Evolutionary conservation across 2,113 vertebrate genomes (phyloP).

Genomic region (Dicaeum eximium): DNA sequence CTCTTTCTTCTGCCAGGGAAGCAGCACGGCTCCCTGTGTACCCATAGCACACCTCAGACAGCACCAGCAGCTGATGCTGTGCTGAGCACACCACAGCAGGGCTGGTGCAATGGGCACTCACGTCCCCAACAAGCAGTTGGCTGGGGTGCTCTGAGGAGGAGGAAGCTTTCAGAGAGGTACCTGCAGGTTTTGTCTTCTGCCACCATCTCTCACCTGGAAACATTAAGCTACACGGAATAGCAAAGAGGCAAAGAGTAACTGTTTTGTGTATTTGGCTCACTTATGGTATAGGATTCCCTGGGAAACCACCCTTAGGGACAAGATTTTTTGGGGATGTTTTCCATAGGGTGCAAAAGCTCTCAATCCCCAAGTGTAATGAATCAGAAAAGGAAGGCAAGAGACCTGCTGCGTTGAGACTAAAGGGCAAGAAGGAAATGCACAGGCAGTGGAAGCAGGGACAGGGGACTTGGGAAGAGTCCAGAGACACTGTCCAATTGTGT

Average conservation of each 20-base stretch:
- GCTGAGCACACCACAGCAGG: neutral
- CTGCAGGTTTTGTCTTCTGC: neutral
- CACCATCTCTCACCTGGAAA: neutral
- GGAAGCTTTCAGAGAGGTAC: neutral
- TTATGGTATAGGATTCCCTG: neutral
- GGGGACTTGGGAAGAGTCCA: neutral
- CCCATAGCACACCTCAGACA: neutral
- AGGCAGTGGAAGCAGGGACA: neutral
- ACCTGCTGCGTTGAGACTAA: neutral
- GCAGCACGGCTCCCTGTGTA: neutral
- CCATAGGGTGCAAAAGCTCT: neutral
- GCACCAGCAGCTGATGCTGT: neutral
- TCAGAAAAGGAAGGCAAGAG: neutral
- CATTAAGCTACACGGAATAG: accelerated
- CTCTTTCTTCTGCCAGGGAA: neutral
- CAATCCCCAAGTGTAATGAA: neutral
- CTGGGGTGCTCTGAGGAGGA: neutral
- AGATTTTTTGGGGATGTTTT: neutral
- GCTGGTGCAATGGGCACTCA: accelerated
- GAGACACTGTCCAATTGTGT: neutral
- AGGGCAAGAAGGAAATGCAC: neutral
- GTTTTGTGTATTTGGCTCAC: neutral
- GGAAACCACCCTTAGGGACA: neutral
- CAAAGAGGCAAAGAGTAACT: neutral
- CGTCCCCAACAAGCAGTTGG: neutral